Percentiles rank a stretch among this genome's conserved stretches.
Evolutionary conservation across 1,140 invertebrate genomes (phyloP).

Genomic region (Phenacoccus solenopsis): DNA sequence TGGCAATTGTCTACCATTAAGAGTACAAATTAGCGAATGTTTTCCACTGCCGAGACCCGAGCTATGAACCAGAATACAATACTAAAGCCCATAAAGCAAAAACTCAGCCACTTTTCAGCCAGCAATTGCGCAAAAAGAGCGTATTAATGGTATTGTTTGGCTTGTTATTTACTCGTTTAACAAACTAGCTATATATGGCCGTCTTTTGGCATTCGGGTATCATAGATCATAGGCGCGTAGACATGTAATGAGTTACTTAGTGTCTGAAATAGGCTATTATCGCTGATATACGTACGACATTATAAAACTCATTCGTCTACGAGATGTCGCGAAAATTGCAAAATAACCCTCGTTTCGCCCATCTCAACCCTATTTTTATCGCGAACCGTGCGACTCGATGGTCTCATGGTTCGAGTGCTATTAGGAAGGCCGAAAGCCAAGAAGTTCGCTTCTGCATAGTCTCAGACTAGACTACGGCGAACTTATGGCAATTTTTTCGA

Average conservation of each 20-base stretch:
- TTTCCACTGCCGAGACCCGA: background rate
- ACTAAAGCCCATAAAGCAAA: background rate
- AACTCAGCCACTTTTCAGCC: background rate
- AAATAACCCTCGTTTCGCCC: background rate
- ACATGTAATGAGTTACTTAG: conserved; percentile 15
- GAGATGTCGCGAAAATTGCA: conserved; percentile 8
- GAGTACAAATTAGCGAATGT: background rate
- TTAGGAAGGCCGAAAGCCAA: background rate
- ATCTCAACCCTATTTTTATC: background rate
- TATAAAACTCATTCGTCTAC: conserved; percentile 10
- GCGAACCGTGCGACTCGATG: background rate
- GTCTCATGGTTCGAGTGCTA: background rate
- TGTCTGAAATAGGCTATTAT: conserved; percentile 12
- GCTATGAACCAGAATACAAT: background rate
- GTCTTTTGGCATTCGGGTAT: background rate
- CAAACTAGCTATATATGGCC: background rate
- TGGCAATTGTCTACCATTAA: background rate
- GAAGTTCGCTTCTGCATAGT: background rate
- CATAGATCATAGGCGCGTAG: conserved; percentile 4
- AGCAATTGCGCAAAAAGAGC: background rate
- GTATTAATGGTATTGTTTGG: background rate
- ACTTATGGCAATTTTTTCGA: background rate
- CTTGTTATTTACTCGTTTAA: background rate
- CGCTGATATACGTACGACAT: conserved; percentile 9
- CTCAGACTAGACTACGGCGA: background rate